Evolutionary conservation across 2,888 invertebrate genomes (phyloP), one percentile per base, ranked within the genome.

Genomic region (Leptogaster cylindrica): DNA sequence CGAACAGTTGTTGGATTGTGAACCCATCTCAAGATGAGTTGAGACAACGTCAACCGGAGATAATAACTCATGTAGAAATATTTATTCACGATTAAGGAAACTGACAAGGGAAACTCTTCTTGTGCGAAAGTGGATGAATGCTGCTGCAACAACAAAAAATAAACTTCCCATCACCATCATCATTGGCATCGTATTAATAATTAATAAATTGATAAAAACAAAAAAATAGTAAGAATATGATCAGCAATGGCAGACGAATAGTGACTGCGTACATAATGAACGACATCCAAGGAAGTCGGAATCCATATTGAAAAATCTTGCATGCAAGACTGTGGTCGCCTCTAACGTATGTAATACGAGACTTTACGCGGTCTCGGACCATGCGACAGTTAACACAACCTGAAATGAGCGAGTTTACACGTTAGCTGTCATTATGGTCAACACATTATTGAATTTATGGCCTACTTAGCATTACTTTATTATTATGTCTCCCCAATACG

Each of bases 391-490:
- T 41, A 41, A 41, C 41, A 41, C 41, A 41, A 41, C 41, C 16
- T 41, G 41, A 41, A 41, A 41, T 41, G 41, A 41, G 41, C 41
- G 16, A 41, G 41, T 41, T 41, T 41, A 41, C 41, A 41, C 41
- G 41, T 41, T 14, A 41, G 14, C 41, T 41, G 41, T 41, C 41
- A 41, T 41, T 41, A 41, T 41, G 41, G 41, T 18, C 41, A 14
- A 18, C 12, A 18, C 41, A 14, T 41, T 41, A 41, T 16, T 41
- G 16, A 41, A 41, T 41, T 41, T 41, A 41, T 41, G 41, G 41
- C 41, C 41, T 41, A 41, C 41, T 41, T 41, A 41, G 41, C 41
- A 41, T 41, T 41, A 41, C 10, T 41, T 41, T 41, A 41, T 41
- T 41, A 41, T 41, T 41, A 41, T 41, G 16, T 16, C 41, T n/a